These are phyloP conservation scores for Pseudolaguvia tuberculata DNA, from an alignment of 2,113 vertebrate genomes.

Conservation along the genomic window DNA sequence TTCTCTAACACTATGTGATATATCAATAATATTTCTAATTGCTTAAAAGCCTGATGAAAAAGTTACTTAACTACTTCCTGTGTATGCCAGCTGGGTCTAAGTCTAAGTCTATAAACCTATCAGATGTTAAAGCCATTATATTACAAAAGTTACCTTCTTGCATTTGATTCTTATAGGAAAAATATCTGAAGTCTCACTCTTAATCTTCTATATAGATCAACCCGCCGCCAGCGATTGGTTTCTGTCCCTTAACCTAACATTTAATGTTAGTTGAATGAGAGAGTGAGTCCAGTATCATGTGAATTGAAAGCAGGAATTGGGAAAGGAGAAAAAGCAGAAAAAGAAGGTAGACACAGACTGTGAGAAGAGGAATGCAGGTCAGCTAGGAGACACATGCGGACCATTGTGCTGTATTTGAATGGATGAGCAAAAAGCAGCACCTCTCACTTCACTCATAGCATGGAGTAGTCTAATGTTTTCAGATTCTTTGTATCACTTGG, in stretches of 20 bases:
- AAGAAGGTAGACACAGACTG: slow-evolving; percentile 70
- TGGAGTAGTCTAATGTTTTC: not conserved
- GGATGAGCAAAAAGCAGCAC: slow-evolving; percentile 48
- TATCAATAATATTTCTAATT: not conserved
- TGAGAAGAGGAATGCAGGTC: slow-evolving; percentile 67
- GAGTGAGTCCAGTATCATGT: slow-evolving; percentile 45
- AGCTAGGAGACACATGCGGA: slow-evolving; percentile 66
- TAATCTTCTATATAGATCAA: slow-evolving; percentile 18
- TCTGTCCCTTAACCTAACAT: slow-evolving; percentile 51
- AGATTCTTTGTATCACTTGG: not conserved
- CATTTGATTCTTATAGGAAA: slow-evolving; percentile 36
- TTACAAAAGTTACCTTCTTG: slow-evolving; percentile 31
- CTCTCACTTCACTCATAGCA: slow-evolving; percentile 15
- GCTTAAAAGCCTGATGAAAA: slow-evolving; percentile 23
- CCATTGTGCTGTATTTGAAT: slow-evolving; percentile 65
- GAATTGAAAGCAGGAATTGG: slow-evolving; percentile 47
- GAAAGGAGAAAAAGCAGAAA: slow-evolving; percentile 52
- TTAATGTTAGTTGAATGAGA: slow-evolving; percentile 55
- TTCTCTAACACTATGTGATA: not conserved
- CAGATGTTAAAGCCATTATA: slow-evolving; percentile 44
- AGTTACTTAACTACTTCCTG: slow-evolving; percentile 29
- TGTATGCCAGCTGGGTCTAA: slow-evolving; percentile 29
- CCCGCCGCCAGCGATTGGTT: slow-evolving; percentile 34
- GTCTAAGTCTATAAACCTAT: slow-evolving; percentile 31
- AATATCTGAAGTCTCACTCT: slow-evolving; percentile 38